A percentile compares a stretch with the other conserved stretches of the same genome.
These are phyloP conservation scores for Ormyrus rosae DNA, from an alignment of 2,888 invertebrate species.

Conservation along the genomic window DNA sequence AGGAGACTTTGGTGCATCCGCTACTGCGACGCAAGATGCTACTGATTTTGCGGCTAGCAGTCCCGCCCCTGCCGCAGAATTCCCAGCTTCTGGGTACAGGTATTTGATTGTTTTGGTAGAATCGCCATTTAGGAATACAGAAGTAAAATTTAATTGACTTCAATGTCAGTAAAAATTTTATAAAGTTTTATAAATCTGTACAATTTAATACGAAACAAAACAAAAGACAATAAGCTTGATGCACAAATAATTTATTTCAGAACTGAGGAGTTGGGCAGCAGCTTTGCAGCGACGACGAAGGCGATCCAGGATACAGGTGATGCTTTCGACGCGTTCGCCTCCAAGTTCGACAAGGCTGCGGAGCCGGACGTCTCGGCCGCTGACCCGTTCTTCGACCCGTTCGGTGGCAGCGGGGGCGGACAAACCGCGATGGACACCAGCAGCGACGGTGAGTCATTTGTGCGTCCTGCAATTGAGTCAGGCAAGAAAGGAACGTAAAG, in stretches of 20 bases:
- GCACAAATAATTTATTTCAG: neutral
- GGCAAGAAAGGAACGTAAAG: no score
- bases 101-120: neutral
- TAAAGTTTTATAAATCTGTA: no score
- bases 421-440: conserved; percentile 74
- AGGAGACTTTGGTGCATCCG: conserved; percentile 34
- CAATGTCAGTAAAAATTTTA: no score
- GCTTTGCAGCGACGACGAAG: conserved; percentile 61
- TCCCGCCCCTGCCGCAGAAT: conserved; percentile 67
- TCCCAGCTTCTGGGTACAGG: conserved; percentile 60
- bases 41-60: conserved; percentile 58
- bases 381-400: conserved; percentile 78
- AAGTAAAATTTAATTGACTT: no score
- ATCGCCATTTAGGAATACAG: no score
- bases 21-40: neutral
- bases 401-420: conserved; percentile 67
- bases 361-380: conserved; percentile 73
- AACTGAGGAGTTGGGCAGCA: conserved; percentile 4
- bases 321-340: conserved; percentile 91
- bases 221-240: neutral
- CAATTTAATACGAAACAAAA: neutral
- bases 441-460: conserved; percentile 68
- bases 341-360: conserved; percentile 88
- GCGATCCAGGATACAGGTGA: conserved; percentile 76
- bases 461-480: no score